Conservation (phyloP, 2,113 vertebrate genomes). For the Syngnathus scovelli region DNA sequence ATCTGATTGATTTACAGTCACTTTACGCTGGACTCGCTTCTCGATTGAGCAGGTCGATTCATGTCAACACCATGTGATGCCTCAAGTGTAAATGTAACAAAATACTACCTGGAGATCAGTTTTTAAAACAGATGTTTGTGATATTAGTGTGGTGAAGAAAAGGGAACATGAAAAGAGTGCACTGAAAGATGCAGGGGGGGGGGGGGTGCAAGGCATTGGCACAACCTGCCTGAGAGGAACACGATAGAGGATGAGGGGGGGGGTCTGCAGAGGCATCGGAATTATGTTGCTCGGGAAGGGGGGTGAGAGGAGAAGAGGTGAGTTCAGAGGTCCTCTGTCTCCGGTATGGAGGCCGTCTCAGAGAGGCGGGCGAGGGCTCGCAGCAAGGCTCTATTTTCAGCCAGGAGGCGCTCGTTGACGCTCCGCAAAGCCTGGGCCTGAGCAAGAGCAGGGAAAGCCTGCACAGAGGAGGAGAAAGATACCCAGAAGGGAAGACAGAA, state of each 20-base stretch:
- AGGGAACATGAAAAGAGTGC: constrained; percentile 12
- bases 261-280: constrained; percentile 41
- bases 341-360: constrained; percentile 77
- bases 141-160: constrained; percentile 2
- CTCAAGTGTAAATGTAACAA: neutral
- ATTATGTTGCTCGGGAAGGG: constrained; percentile 50
- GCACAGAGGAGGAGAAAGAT: constrained; percentile 63
- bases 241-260: constrained; percentile 43
- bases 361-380: constrained; percentile 84
- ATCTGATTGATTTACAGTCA: neutral
- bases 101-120: neutral
- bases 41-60: neutral
- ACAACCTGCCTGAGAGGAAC: constrained; percentile 52
- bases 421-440: constrained; percentile 85
- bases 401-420: constrained; percentile 85
- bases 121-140: constrained; percentile 13
- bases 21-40: neutral
- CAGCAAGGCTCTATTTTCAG: constrained; percentile 92
- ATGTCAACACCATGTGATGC: no score
- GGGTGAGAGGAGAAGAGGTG: constrained; percentile 53
- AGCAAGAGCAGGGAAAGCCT: constrained; percentile 87
- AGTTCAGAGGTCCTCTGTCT: constrained; percentile 85
- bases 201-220: constrained; percentile 19
- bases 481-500: constrained; percentile 37
- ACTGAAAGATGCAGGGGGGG: constrained; percentile 9